These are phyloP conservation scores for Aurelia coerulea DNA, from an alignment of 30 jellyfish, hydroid and myxozoan species.

Conservation along the genomic window DNA sequence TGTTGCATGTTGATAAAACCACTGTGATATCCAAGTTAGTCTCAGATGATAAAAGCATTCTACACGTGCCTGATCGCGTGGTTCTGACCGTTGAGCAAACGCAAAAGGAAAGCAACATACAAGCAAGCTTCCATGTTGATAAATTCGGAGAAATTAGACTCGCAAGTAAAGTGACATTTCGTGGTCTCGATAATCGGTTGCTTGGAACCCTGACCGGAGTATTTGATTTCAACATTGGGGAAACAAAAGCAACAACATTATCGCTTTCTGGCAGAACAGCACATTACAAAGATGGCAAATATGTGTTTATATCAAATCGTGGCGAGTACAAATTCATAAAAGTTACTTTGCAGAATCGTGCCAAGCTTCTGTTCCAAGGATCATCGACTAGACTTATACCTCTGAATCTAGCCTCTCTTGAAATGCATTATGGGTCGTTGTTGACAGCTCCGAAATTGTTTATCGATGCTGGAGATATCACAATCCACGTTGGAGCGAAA, in stretches of 20 bases:
- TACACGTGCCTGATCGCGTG: conserved; percentile 61
- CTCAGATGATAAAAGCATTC: conserved; percentile 47
- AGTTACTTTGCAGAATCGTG: conserved; percentile 66
- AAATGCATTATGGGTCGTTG: conserved; percentile 63
- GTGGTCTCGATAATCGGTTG: conserved; percentile 56
- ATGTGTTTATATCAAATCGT: conserved; percentile 53
- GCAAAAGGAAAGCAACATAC: conserved; percentile 28
- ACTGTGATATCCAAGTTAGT: conserved; percentile 25
- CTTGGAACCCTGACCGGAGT: conserved; percentile 75
- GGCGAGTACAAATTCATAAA: conserved; percentile 56
- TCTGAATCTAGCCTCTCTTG: conserved; percentile 48
- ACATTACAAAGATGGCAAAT: conserved; percentile 60
- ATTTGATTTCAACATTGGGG: conserved; percentile 60
- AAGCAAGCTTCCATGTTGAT: conserved; percentile 68
- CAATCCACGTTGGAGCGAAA: conserved; percentile 47
- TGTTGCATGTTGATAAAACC: conserved; percentile 36
- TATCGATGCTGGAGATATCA: conserved; percentile 41
- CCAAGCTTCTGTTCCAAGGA: conserved; percentile 47
- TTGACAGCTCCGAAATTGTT: conserved; percentile 46
- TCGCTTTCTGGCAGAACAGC: conserved; percentile 68
- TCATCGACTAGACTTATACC: conserved; percentile 37
- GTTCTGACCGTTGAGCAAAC: conserved; percentile 32
- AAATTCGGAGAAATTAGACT: conserved; percentile 55
- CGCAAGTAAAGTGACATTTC: conserved; percentile 68
- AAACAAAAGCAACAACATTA: conserved; percentile 50